Percentiles rank a stretch among this genome's conserved stretches.
Evolutionary conservation across 2,113 vertebrate species (phyloP).

Genomic region (human (Homo sapiens)): DNA sequence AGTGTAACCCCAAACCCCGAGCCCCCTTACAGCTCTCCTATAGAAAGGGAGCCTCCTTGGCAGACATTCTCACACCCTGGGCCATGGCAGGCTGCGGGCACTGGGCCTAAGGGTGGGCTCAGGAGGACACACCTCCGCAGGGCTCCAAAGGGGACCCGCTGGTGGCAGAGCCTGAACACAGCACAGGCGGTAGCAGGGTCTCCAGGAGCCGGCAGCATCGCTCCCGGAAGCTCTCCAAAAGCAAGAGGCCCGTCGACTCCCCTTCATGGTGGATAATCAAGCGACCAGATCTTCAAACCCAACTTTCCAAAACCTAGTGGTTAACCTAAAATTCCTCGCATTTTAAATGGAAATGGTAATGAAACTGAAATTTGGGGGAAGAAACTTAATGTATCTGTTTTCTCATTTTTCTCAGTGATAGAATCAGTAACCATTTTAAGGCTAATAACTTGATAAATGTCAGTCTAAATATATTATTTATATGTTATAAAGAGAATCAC

Average conservation of each 20-base stretch:
- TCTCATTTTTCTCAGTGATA: not conserved
- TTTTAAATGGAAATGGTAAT: not conserved
- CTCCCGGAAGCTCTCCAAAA: not conserved
- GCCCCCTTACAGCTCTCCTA: fast-evolving
- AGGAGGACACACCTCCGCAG: fast-evolving
- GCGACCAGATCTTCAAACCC: fast-evolving
- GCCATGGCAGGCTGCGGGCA: not conserved
- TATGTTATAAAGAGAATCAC: not conserved
- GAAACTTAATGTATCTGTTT: not conserved
- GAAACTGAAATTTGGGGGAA: not conserved
- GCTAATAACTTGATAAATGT: no score
- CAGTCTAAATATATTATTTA: not conserved
- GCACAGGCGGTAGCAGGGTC: fast-evolving
- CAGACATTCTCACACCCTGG: not conserved
- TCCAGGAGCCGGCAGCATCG: fast-evolving
- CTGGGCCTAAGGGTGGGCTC: fast-evolving
- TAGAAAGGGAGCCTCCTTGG: fast-evolving
- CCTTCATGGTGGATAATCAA: not conserved
- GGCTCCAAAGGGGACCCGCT: fast-evolving
- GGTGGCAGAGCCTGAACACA: not conserved
- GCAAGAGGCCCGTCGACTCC: not conserved
- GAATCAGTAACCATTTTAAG: not conserved
- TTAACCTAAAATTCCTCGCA: not conserved
- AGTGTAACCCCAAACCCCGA: fast-evolving
- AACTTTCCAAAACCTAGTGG: not conserved